phyloP scores from a whole-genome alignment of 1,140 invertebrate species.

The Cryptotermes secundus region DNA sequence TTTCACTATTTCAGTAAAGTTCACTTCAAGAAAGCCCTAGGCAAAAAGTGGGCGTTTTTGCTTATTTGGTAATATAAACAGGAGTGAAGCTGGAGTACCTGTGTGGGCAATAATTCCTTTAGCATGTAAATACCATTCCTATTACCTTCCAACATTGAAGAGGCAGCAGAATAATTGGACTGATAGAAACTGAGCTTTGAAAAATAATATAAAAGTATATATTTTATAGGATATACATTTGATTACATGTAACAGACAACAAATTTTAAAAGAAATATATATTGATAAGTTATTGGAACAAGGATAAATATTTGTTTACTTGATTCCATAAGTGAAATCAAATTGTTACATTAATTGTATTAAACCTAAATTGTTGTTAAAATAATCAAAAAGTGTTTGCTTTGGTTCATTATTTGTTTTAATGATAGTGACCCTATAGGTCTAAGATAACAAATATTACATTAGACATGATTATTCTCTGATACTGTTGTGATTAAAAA shows the following conservation, averaged over 20 bases:
- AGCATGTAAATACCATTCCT: not conserved
- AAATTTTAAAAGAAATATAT: no score
- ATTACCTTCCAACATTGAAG: not conserved
- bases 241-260: no score
- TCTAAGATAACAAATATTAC: no score
- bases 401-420: no score
- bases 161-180: not conserved
- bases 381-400: no score
- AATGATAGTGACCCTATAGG: not conserved
- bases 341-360: not conserved
- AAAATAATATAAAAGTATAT: not conserved
- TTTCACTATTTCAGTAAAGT: no score
- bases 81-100: not conserved
- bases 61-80: not conserved
- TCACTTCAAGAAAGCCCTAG: no score
- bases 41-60: not conserved
- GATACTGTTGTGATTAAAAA: no score
- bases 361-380: not conserved
- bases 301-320: not conserved
- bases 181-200: not conserved
- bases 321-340: not conserved
- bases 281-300: not conserved
- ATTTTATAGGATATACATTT: not conserved
- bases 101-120: constrained; percentile 5
- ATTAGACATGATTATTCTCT: no score